phyloP scores from a whole-genome alignment of 2,888 invertebrate species.

The Drosophila anomalata region DNA sequence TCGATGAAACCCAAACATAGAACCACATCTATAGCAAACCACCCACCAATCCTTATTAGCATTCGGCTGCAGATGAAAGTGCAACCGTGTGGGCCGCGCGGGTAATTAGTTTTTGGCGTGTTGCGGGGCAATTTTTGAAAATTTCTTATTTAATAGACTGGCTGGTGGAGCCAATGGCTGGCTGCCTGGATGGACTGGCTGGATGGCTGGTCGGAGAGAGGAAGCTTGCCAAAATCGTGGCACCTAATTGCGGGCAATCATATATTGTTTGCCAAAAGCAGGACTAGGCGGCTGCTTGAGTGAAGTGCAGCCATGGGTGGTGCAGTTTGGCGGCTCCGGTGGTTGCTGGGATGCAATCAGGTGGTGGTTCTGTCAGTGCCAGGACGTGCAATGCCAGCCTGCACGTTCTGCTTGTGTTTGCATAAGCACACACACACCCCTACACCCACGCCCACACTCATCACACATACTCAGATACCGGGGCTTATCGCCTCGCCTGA shows the following conservation, averaged over 20 bases:
- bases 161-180: background rate
- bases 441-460: constrained; percentile 2
- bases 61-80: constrained; percentile 48
- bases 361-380: constrained; percentile 61
- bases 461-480: background rate
- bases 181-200: background rate
- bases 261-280: constrained; percentile 72
- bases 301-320: constrained; percentile 25
- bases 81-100: constrained; percentile 32
- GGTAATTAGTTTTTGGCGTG: constrained; percentile 75
- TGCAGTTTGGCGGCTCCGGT: background rate
- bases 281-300: constrained; percentile 25
- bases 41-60: constrained; percentile 31
- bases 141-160: constrained; percentile 70
- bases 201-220: background rate
- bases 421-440: constrained; percentile 22
- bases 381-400: constrained; percentile 33
- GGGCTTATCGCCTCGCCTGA: constrained; percentile 46
- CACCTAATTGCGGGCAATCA: constrained; percentile 75
- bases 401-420: constrained; percentile 47
- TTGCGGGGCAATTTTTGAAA: constrained; percentile 63
- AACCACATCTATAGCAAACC: background rate
- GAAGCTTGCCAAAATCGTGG: constrained; percentile 62
- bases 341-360: constrained; percentile 59
- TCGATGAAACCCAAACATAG: constrained; percentile 1